Percentiles rank a stretch among this genome's conserved stretches.
Evolutionary conservation across 2,113 vertebrate species (phyloP).

Genomic region (Isichthys henryi): DNA sequence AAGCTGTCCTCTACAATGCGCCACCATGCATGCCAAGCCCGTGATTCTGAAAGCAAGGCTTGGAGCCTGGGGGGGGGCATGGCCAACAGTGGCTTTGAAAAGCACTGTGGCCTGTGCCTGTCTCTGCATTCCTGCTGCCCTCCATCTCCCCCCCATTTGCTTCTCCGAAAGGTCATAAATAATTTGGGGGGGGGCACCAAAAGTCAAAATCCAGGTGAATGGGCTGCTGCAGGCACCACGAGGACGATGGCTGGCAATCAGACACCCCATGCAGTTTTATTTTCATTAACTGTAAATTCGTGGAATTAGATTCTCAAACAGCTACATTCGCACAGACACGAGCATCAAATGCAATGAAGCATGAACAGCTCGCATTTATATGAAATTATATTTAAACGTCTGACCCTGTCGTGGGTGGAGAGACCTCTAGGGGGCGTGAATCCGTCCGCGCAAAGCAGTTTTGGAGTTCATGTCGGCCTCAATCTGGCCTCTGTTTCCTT

Average conservation of each 20-base stretch:
- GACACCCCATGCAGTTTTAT: not conserved
- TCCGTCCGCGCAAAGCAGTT: constrained; percentile 52
- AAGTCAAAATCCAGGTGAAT: not conserved
- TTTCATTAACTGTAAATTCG: constrained; percentile 42
- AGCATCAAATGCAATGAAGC: constrained; percentile 57
- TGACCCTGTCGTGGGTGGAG: constrained; percentile 47
- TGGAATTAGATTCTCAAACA: constrained; percentile 43
- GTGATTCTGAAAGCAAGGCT: not conserved
- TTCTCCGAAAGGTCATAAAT: not conserved
- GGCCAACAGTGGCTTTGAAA: not conserved
- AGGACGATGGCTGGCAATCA: not conserved
- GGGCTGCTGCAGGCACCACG: not conserved
- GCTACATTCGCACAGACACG: constrained; percentile 49
- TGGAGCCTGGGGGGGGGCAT: not conserved
- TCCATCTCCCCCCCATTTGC: not conserved
- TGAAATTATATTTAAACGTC: constrained; percentile 28
- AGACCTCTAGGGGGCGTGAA: constrained; percentile 51
- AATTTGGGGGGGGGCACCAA: not conserved
- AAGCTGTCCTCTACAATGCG: not conserved
- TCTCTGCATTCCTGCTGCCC: not conserved
- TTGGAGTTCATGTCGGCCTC: constrained; percentile 52
- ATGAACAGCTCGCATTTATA: constrained; percentile 49
- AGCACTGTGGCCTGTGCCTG: not conserved
- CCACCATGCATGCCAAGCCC: not conserved
- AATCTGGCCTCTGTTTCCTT: constrained; percentile 53